These are phyloP conservation scores for Xyliphius kryptos DNA, from an alignment of 2,113 vertebrate species.

Conservation along the genomic window DNA sequence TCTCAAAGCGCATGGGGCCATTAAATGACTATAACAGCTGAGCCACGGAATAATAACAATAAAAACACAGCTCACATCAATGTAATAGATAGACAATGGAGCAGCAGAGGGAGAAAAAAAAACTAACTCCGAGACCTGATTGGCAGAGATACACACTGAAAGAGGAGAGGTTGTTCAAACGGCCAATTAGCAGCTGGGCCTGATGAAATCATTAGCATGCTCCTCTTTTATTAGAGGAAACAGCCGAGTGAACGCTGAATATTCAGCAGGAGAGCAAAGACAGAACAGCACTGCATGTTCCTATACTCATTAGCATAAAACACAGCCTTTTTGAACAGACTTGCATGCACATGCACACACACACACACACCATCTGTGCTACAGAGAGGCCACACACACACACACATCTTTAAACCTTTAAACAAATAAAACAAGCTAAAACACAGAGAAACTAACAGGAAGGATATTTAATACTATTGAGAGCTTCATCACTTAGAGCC, in stretches of 20 bases:
- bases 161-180: slow-evolving; percentile 41
- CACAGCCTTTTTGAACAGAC: slow-evolving; percentile 11
- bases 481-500: too few relatives aligned
- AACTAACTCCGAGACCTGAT: slow-evolving; percentile 40
- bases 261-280: slow-evolving; percentile 50
- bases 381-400: slow-evolving; percentile 27
- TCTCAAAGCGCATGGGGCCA: slow-evolving; percentile 16
- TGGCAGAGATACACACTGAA: slow-evolving; percentile 27
- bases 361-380: slow-evolving; percentile 27
- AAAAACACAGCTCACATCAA: slow-evolving; percentile 19
- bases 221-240: slow-evolving; percentile 55
- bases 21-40: slow-evolving; percentile 12
- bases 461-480: too few relatives aligned
- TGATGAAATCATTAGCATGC: slow-evolving; percentile 55
- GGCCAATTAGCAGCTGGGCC: slow-evolving; percentile 57
- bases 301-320: slow-evolving; percentile 40
- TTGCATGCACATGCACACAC: slow-evolving; percentile 11
- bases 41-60: background rate
- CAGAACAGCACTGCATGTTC: slow-evolving; percentile 35
- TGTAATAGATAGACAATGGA: slow-evolving; percentile 30
- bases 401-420: slow-evolving; percentile 14
- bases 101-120: slow-evolving; percentile 4
- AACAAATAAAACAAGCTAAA: too few relatives aligned
- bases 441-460: too few relatives aligned
- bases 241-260: slow-evolving; percentile 53